Conservation (phyloP, 2,113 vertebrate species). For the zebrafish (Danio rerio) region GRCz12tu NC_133178.1:59557501-59558000, state of each 20-base stretch:
- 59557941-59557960: too few species aligned
- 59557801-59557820: conserved; percentile 4
- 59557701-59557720: conserved; percentile 12
- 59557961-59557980: too few species aligned
- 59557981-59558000: too few species aligned
- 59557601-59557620: conserved; percentile 15
- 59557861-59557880: conserved; percentile 18
- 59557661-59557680: conserved; percentile 41
- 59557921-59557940: too few species aligned
- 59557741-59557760: neutral
- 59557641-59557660: conserved; percentile 41
- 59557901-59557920: neutral
- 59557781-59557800: conserved; percentile 14
- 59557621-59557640: conserved; percentile 21
- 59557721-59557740: conserved; percentile 30
- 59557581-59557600: conserved; percentile 13
- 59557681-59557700: conserved; percentile 22
- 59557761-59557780: conserved; percentile 1
- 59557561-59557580: conserved; percentile 41
- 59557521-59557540: conserved; percentile 7
- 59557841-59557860: neutral
- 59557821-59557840: conserved; percentile 6
- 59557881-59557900: neutral
- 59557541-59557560: conserved; percentile 9
- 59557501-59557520: conserved; percentile 11